These are phyloP conservation scores for Colletes gigas DNA, from an alignment of 1,140 invertebrate species.

Conservation along the genomic window DNA sequence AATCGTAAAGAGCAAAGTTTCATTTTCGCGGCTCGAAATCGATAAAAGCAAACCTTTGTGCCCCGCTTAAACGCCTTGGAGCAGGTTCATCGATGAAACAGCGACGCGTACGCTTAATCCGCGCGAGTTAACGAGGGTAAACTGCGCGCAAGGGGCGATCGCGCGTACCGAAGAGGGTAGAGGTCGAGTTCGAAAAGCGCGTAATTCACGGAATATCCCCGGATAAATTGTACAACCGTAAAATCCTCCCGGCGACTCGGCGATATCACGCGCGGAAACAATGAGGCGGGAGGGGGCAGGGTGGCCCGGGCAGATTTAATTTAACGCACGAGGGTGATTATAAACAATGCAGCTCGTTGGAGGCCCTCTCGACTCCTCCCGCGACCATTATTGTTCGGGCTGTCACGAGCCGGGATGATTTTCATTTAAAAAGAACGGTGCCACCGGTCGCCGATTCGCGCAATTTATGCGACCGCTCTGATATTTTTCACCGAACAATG, in stretches of 20 bases:
- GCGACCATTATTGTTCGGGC: conserved; percentile 37
- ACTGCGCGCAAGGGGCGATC: not conserved
- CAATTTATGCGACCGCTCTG: conserved; percentile 25
- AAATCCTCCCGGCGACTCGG: conserved; percentile 41
- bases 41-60: not conserved
- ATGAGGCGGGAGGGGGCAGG: conserved; percentile 19
- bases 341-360: conserved; percentile 56
- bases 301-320: conserved; percentile 42
- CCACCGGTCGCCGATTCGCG: conserved; percentile 28
- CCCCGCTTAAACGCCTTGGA: too few species aligned
- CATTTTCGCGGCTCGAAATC: too few species aligned
- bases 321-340: conserved; percentile 50
- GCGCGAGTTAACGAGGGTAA: conserved; percentile 28
- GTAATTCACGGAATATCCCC: conserved; percentile 55
- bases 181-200: conserved; percentile 19
- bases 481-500: conserved; percentile 26
- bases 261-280: conserved; percentile 48
- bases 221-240: conserved; percentile 57
- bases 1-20: too few species aligned
- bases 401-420: conserved; percentile 41
- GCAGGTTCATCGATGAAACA: not conserved
- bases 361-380: not conserved
- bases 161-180: not conserved
- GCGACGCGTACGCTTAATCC: not conserved
- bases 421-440: conserved; percentile 51